Percentiles rank a stretch among this genome's conserved stretches.
Conservation (phyloP, 2,113 vertebrate species). For the Cygnus atratus region DNA sequence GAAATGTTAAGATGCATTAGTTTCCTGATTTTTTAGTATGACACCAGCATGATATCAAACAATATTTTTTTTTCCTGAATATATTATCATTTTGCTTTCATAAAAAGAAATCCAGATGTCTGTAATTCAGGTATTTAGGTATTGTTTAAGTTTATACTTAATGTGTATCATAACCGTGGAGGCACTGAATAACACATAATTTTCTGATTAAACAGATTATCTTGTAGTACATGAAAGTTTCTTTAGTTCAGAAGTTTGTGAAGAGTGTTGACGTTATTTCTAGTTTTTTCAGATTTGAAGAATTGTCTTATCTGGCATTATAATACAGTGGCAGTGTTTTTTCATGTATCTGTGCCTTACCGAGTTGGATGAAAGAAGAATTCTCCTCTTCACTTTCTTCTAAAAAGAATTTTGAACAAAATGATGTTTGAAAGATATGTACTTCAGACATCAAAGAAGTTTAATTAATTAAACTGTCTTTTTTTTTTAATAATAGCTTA, state of each 20-base stretch:
- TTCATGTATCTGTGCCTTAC: not conserved
- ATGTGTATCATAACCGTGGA: not conserved
- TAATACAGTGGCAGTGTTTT: not conserved
- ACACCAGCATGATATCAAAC: not conserved
- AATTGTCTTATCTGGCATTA: not conserved
- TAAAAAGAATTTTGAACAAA: not conserved
- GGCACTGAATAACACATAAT: not conserved
- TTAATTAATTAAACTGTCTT: not conserved
- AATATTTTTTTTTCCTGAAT: not conserved
- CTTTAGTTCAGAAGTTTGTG: not conserved
- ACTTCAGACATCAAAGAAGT: not conserved
- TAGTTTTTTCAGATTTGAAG: not conserved
- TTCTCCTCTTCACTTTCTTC: not conserved
- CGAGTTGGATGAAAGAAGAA: not conserved
- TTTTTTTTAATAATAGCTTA: not conserved
- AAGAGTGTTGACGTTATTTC: not conserved
- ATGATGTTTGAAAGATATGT: not conserved
- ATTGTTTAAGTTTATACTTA: not conserved
- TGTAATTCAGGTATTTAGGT: not conserved
- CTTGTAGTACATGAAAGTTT: not conserved
- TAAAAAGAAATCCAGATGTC: not conserved
- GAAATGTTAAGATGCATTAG: not conserved
- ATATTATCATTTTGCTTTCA: not conserved
- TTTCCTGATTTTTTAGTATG: not conserved
- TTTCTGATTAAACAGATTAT: not conserved